These are phyloP conservation scores for Hippocampus barbouri DNA, from an alignment of 2,113 vertebrate species.

Conservation along the genomic window DNA sequence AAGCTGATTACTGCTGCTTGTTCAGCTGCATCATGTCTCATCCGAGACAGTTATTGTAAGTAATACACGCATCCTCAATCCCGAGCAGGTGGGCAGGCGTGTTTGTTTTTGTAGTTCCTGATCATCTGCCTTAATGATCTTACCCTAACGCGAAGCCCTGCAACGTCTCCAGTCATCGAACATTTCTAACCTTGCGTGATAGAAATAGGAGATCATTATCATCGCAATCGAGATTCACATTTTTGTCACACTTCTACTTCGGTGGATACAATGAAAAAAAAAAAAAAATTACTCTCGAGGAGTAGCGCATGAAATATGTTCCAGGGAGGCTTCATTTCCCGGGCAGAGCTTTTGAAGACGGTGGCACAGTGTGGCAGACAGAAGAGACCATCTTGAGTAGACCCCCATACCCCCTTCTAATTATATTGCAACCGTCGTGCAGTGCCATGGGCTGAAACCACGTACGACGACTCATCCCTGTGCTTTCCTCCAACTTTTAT, in stretches of 20 bases:
- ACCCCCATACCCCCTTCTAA: not conserved
- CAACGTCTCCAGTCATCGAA: not conserved
- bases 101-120: constrained; percentile 17
- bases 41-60: constrained; percentile 43
- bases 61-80: constrained; percentile 27
- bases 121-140: constrained; percentile 7
- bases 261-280: not conserved
- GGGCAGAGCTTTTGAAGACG: not conserved
- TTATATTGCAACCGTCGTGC: not conserved
- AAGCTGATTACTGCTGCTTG: constrained; percentile 27
- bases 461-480: not conserved
- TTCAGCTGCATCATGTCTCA: constrained; percentile 21
- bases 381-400: not conserved
- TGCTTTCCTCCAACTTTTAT: not conserved
- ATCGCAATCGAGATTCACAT: not conserved
- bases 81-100: constrained; percentile 3
- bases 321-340: not conserved
- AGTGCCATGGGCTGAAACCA: not conserved
- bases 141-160: constrained; percentile 2
- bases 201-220: not conserved
- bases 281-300: not conserved
- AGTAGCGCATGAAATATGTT: not conserved
- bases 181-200: not conserved
- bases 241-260: not conserved
- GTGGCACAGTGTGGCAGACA: not conserved